Conservation (phyloP, 2,888 invertebrate species). For the Phyllotreta striolata region DNA sequence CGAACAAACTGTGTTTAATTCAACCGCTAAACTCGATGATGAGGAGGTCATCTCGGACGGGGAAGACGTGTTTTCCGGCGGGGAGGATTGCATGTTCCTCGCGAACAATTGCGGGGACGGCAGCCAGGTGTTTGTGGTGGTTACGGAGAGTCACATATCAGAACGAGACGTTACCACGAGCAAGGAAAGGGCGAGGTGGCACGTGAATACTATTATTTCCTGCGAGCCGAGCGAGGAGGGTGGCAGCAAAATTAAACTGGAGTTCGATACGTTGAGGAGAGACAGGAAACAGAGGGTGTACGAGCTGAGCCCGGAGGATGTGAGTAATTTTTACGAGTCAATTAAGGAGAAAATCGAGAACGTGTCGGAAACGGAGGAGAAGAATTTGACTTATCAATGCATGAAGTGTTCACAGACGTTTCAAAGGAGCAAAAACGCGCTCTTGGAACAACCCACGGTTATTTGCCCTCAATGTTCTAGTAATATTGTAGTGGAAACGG, state of each 20-base stretch:
- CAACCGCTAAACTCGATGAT: constrained; percentile 16
- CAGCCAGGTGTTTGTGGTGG: constrained; percentile 57
- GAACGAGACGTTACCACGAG: constrained; percentile 56
- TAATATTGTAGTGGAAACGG: constrained; percentile 64
- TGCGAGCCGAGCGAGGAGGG: constrained; percentile 58
- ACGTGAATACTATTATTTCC: constrained; percentile 63
- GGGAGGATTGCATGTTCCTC: constrained; percentile 57
- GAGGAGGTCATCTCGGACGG: constrained; percentile 41
- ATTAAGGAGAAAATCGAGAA: constrained; percentile 50
- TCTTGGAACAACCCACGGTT: constrained; percentile 44
- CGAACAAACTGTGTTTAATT: constrained; percentile 5
- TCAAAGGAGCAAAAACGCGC: constrained; percentile 57
- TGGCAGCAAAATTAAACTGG: constrained; percentile 62
- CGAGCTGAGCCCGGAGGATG: constrained; percentile 65
- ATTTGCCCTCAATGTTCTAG: constrained; percentile 63
- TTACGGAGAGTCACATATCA: constrained; percentile 56
- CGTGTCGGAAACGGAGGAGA: constrained; percentile 56
- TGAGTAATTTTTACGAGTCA: constrained; percentile 57
- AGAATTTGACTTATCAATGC: constrained; percentile 65
- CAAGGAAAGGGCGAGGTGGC: constrained; percentile 61
- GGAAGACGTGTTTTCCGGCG: constrained; percentile 54
- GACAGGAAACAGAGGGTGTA: constrained; percentile 68
- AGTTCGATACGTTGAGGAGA: constrained; percentile 69
- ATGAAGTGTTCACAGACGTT: constrained; percentile 72
- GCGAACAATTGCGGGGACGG: constrained; percentile 53